Evolutionary conservation across 2,797 vertebrate species (phyloP).

Genomic region (Ambastaia sidthimunki): DNA sequence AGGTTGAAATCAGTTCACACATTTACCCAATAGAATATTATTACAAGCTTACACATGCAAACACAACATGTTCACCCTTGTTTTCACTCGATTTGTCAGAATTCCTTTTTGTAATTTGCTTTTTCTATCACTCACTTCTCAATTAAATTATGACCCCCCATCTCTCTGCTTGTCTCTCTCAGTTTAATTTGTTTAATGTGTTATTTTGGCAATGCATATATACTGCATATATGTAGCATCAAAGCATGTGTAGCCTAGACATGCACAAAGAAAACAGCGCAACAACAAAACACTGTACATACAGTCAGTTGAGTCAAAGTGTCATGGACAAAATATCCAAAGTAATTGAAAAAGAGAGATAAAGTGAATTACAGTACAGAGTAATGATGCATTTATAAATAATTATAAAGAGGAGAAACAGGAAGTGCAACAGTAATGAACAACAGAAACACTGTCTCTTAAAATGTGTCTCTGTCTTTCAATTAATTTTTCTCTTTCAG

Average conservation of each 20-base stretch:
- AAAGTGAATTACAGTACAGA: not conserved
- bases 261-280: not conserved
- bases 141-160: constrained; percentile 5
- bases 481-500: not conserved
- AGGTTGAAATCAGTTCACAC: constrained; percentile 15
- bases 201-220: not conserved
- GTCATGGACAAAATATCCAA: too few species aligned
- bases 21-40: constrained; percentile 17
- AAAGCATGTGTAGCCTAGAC: not conserved
- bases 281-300: not conserved
- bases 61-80: not conserved
- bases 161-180: too few species aligned
- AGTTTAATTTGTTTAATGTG: not conserved
- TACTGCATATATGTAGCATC: not conserved
- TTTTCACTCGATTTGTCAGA: constrained; percentile 10
- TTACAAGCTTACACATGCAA: not conserved
- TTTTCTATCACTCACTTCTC: not conserved
- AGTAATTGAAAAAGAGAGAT: too few species aligned
- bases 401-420: not conserved
- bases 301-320: too few species aligned
- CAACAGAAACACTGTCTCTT: too few species aligned
- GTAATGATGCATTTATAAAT: not conserved
- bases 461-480: not conserved
- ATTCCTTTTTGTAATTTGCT: constrained; percentile 3
- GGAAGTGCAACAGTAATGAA: too few species aligned